These are phyloP conservation scores for Oryzias celebensis DNA, from an alignment of 2,113 vertebrate species.

Conservation along the genomic window DNA sequence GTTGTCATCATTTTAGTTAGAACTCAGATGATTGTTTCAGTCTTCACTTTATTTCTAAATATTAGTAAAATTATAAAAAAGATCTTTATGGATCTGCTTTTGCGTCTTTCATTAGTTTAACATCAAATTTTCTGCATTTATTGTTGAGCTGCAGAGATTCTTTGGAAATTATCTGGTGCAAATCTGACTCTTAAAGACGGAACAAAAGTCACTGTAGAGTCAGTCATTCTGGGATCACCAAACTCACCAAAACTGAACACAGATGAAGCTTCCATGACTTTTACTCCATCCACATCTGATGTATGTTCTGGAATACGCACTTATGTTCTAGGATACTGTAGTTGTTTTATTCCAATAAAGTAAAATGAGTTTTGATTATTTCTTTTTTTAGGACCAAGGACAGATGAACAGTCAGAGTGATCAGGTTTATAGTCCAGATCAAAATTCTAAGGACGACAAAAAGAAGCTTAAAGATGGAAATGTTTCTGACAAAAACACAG, in stretches of 20 bases:
- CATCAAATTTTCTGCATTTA: not conserved
- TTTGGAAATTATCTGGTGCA: not conserved
- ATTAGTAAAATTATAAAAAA: too few species aligned
- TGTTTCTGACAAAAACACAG: too few species aligned
- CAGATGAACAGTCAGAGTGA: not conserved
- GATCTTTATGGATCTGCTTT: too few species aligned
- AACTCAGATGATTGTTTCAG: not conserved
- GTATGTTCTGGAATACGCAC: not conserved
- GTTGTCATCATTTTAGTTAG: not conserved
- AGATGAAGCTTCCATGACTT: not conserved
- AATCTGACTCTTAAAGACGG: not conserved
- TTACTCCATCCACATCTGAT: not conserved
- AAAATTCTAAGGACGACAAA: too few species aligned
- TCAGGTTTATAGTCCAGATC: not conserved
- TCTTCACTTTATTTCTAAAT: not conserved
- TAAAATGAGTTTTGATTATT: not conserved
- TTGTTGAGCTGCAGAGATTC: not conserved
- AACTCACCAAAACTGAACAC: rapidly evolving
- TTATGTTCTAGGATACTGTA: not conserved
- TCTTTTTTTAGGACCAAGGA: not conserved
- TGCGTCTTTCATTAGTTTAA: not conserved
- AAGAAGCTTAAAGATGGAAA: too few species aligned
- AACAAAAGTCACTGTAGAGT: not conserved
- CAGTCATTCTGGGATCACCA: not conserved
- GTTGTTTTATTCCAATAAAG: not conserved